Evolutionary conservation across 2,113 vertebrate species (phyloP), one percentile per base, ranked within the genome.

Genomic region (Tragelaphus strepsiceros): DNA sequence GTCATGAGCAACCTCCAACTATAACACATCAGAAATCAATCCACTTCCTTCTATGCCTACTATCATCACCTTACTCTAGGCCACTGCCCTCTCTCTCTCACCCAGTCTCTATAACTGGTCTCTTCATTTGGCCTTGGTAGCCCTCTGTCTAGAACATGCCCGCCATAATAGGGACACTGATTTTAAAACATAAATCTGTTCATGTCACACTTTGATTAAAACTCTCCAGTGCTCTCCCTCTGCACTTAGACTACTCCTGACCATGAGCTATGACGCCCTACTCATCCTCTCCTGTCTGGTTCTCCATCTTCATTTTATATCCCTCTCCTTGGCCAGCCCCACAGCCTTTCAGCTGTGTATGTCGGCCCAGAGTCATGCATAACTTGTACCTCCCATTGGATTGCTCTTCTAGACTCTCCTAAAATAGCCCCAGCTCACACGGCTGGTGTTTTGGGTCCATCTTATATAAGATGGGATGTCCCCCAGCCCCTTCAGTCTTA

Each of bases 171-270:
- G 30, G 30, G 28, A 71, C 22, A 28, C 7, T 58, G 39, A 46
- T 58, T 53, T 94, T 82, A 82, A 89, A 86, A 30, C 2, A 19
- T 19, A 90, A 78, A 24, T 64, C 62, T 92, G 35, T 49, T 77
- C 13, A 2, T 9, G 5, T 77, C 56, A 53, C 6, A 13, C 19
- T 94, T 71, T 49, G 21, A 86, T 56, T 30, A 62, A 59, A 90
- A 53, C 5, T 51, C 62, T 35, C 32, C 35, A 46, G 54, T 32
- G 35, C n/a, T 56, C 35, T 78, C 43, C 59, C 16, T 5, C 10
- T 43, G 43, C 12, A 28, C 39, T n/a, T 80, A 59, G 88, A 39
- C 24, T 64, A 49, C 10, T 30, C 11, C 13, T 87, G 82, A n/a
- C 21, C 17, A 4, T 17, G 49, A 61, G 12, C 39, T 91, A 13